phyloP scores from a whole-genome alignment of 1,140 invertebrate species.

The Cotesia chilonis region DNA sequence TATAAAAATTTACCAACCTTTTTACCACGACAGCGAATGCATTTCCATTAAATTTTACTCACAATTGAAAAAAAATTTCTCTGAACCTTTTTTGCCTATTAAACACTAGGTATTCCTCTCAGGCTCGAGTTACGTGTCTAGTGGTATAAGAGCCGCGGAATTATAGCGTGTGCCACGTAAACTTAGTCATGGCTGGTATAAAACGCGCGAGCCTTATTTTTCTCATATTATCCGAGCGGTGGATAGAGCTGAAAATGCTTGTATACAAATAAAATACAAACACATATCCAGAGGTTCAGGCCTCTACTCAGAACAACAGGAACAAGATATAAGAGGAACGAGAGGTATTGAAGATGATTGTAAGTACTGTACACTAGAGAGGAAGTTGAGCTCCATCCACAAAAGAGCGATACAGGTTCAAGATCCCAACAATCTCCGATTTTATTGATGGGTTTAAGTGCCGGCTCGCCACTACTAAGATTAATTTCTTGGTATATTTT shows the following conservation, averaged over 20 bases:
- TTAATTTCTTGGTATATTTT: conserved; percentile 7
- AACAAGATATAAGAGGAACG: no score
- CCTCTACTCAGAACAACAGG: no score
- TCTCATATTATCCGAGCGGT: not conserved
- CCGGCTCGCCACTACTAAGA: not conserved
- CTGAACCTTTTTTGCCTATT: not conserved
- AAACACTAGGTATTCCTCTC: not conserved
- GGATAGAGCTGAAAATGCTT: not conserved
- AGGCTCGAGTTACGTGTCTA: not conserved
- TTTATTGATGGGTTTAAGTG: conserved; percentile 30
- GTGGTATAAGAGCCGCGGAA: not conserved
- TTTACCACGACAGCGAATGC: no score
- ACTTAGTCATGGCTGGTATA: conserved; percentile 25
- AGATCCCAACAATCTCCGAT: not conserved
- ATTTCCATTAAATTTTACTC: no score
- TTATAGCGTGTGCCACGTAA: conserved; percentile 21
- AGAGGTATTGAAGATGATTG: not conserved
- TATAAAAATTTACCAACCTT: no score
- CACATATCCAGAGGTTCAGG: no score
- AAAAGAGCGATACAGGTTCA: not conserved
- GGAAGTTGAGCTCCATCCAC: not conserved
- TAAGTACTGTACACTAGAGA: conserved; percentile 7
- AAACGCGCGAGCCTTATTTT: not conserved
- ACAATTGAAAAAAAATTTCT: not conserved
- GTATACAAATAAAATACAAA: no score